Evolutionary conservation across 2,797 vertebrate species (phyloP).

Genomic region (Alosa sapidissima): DNA sequence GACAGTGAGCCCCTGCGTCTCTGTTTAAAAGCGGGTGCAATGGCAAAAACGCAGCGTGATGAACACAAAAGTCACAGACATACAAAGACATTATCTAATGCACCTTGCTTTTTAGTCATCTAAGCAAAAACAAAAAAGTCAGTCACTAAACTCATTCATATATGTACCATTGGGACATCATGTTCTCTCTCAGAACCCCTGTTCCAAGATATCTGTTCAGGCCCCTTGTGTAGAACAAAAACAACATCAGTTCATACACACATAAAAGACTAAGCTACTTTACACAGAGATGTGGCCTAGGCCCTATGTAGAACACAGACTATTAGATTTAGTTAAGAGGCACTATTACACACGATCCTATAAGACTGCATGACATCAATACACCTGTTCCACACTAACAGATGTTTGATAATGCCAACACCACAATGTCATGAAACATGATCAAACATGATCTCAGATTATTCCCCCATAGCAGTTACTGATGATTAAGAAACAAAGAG

Average conservation of each 20-base stretch:
- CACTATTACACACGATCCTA: not conserved
- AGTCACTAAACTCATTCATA: too few species aligned
- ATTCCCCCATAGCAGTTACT: not conserved
- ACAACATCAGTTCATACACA: conserved; percentile 9
- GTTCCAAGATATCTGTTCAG: conserved; percentile 62
- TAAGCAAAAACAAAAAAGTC: not conserved
- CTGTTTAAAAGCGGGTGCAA: not conserved
- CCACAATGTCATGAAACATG: conserved; percentile 35
- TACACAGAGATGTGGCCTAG: not conserved
- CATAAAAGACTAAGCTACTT: conserved; percentile 16
- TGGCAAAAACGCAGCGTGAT: not conserved
- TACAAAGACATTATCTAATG: not conserved
- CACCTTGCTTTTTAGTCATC: not conserved
- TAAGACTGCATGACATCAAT: not conserved
- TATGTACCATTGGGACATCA: too few species aligned
- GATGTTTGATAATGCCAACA: not conserved
- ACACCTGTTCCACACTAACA: not conserved
- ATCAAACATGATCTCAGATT: not conserved
- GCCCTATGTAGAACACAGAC: conserved; percentile 21
- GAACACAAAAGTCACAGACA: not conserved
- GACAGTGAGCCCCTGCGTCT: not conserved
- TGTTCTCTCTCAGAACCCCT: conserved; percentile 66
- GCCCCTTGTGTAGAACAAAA: conserved; percentile 70
- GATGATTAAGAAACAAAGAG: not conserved
- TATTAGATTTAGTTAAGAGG: not conserved